phyloP scores from a whole-genome alignment of 1,140 invertebrate species.

The Latrodectus geometricus region DNA sequence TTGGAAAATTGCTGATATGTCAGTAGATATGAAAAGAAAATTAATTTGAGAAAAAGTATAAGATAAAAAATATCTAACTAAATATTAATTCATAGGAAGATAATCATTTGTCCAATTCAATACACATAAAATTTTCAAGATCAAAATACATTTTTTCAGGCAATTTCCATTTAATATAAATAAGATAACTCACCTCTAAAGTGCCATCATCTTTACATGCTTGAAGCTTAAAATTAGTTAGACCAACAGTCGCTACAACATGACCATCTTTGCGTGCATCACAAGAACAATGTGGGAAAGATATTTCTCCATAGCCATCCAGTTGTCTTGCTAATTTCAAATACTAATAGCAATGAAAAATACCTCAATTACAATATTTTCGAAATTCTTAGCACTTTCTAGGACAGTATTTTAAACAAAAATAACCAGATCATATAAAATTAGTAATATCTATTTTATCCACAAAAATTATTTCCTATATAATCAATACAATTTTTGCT shows the following conservation, averaged over 20 bases:
- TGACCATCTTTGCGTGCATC: conserved; percentile 93
- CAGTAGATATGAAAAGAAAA: neutral
- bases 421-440: too few relatives aligned
- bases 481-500: too few relatives aligned
- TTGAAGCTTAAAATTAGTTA: conserved; percentile 82
- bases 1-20: too few relatives aligned
- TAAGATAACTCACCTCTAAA: conserved; percentile 75
- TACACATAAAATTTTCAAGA: too few relatives aligned
- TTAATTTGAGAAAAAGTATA: neutral
- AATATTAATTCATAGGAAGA: neutral
- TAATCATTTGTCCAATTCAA: too few relatives aligned
- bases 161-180: neutral
- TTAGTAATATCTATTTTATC: too few relatives aligned
- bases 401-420: too few relatives aligned
- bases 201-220: conserved; percentile 89
- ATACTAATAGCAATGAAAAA: conserved; percentile 73
- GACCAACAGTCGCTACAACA: conserved; percentile 84
- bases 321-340: conserved; percentile 85
- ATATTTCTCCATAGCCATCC: conserved; percentile 90
- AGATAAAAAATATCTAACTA: neutral
- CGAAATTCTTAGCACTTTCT: neutral
- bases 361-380: neutral
- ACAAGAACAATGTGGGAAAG: conserved; percentile 95
- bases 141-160: too few relatives aligned
- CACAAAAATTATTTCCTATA: neutral